phyloP scores from a whole-genome alignment of 2,113 vertebrate species.

The Pagrus major region DNA sequence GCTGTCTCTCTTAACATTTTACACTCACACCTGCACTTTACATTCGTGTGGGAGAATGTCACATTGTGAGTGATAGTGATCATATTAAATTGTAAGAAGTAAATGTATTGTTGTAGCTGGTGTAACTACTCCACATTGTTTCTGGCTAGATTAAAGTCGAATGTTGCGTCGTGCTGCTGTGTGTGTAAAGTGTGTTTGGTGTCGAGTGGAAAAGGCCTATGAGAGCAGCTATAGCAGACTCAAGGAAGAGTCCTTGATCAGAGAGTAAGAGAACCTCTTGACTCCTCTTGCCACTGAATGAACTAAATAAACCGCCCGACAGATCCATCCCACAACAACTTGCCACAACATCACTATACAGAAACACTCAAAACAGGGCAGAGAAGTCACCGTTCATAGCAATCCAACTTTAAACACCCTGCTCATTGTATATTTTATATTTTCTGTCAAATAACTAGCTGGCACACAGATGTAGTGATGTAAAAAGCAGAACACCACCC shows the following conservation, averaged over 20 bases:
- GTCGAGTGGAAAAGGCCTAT: not conserved
- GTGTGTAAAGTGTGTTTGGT: not conserved
- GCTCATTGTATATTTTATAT: not conserved
- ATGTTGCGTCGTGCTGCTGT: not conserved
- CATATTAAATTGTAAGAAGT: not conserved
- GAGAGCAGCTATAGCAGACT: not conserved
- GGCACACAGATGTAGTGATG: not conserved
- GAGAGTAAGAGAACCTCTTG: not conserved
- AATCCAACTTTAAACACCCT: not conserved
- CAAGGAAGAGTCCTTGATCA: not conserved
- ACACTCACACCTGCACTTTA: not conserved
- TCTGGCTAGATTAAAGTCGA: not conserved
- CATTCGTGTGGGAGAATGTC: not conserved
- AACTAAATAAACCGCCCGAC: constrained; percentile 9
- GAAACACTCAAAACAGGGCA: constrained; percentile 1
- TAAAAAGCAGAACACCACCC: not conserved
- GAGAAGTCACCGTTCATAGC: not conserved
- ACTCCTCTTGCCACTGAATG: constrained; percentile 22
- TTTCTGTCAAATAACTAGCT: not conserved
- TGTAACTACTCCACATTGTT: not conserved
- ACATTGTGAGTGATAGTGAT: not conserved
- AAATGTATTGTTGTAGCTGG: not conserved
- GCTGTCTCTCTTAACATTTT: not conserved
- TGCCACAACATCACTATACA: not conserved
- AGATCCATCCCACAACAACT: not conserved